phyloP scores from a whole-genome alignment of 2,888 invertebrate species.

The Drosophila pseudotalamancana region DNA sequence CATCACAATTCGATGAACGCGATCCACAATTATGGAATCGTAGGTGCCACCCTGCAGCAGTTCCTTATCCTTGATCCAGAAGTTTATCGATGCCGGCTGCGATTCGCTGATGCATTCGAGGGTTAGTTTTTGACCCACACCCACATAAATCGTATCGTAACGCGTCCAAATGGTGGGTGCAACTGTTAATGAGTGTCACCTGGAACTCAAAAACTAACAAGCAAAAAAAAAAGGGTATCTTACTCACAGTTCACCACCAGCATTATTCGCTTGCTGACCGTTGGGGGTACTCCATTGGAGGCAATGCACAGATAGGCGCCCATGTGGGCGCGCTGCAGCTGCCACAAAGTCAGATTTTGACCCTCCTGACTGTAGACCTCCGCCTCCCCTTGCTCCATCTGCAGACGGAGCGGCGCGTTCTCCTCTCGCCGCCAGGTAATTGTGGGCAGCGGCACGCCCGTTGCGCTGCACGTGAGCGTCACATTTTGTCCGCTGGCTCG shows the following conservation, averaged over 20 bases:
- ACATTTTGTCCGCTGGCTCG: conserved; percentile 94
- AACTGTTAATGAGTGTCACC: conserved; percentile 69
- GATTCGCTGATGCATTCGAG: conserved; percentile 83
- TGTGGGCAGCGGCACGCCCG: conserved; percentile 92
- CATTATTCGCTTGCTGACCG: conserved; percentile 83
- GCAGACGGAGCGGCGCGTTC: conserved; percentile 85
- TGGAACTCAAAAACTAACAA: not conserved
- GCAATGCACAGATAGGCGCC: conserved; percentile 84
- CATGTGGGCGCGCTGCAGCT: conserved; percentile 80
- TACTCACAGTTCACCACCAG: conserved; percentile 83
- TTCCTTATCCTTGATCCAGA: conserved; percentile 83
- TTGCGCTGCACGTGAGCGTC: conserved; percentile 93
- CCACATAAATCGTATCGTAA: conserved; percentile 82
- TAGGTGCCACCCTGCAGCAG: conserved; percentile 82
- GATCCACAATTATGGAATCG: conserved; percentile 87
- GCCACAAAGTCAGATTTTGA: conserved; percentile 79
- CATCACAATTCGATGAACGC: conserved; percentile 91
- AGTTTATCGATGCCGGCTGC: conserved; percentile 83
- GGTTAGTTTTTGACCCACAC: conserved; percentile 81
- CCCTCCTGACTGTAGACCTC: conserved; percentile 82
- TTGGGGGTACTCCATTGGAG: conserved; percentile 84
- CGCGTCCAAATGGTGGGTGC: conserved; percentile 82
- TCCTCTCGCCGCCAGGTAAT: conserved; percentile 95
- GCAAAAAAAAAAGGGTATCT: not conserved
- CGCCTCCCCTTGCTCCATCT: conserved; percentile 12